A percentile compares a stretch with the other conserved stretches of the same genome.
Evolutionary conservation across 2,113 vertebrate species (phyloP).

Genomic region (Ptilorrhoa leucosticta): DNA sequence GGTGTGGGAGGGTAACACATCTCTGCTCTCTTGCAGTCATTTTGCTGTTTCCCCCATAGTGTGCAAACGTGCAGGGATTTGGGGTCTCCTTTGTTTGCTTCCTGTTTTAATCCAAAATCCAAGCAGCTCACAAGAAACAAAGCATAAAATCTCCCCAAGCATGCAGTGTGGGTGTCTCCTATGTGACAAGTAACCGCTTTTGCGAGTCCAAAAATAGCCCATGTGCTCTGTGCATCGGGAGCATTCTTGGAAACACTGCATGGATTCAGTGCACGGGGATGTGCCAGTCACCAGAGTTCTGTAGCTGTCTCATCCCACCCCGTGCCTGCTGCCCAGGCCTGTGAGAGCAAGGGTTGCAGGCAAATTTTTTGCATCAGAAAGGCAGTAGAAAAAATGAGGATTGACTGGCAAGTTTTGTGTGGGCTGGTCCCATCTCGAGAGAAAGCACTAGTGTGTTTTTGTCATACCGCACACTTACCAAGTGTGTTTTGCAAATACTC

Average conservation of each 20-base stretch:
- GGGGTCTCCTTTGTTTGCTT: background rate
- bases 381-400: background rate
- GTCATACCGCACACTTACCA: rapidly evolving
- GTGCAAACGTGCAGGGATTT: background rate
- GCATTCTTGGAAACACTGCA: background rate
- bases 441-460: background rate
- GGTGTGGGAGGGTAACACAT: background rate
- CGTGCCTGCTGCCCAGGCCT: rapidly evolving
- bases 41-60: background rate
- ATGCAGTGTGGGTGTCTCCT: background rate
- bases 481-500: background rate
- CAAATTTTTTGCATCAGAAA: background rate
- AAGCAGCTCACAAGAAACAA: background rate
- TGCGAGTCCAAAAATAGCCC: background rate
- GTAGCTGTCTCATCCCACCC: background rate
- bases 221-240: background rate
- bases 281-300: background rate
- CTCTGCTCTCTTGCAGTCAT: background rate
- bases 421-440: background rate
- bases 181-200: background rate
- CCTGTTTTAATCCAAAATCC: background rate
- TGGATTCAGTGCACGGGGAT: rapidly evolving
- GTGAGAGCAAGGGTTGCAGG: background rate
- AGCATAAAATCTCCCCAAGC: background rate
- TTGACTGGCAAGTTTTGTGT: background rate